phyloP scores from a whole-genome alignment of 2,888 invertebrate genomes.

The Campoletis raptor region DNA sequence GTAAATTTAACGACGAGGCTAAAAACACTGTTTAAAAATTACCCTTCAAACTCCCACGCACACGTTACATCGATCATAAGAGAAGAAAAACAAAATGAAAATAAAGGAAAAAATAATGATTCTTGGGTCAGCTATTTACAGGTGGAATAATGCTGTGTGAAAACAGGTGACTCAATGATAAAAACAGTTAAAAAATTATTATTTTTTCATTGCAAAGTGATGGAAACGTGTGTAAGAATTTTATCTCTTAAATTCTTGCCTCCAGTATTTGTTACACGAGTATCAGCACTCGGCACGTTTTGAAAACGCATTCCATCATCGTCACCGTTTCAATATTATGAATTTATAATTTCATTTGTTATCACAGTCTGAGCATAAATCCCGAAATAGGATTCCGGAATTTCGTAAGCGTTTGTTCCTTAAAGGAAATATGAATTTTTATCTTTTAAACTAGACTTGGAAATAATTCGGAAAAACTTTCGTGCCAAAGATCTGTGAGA shows the following conservation, averaged over 20 bases:
- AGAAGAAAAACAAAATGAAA: not conserved
- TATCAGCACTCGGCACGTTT: not conserved
- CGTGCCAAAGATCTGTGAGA: constrained; percentile 90
- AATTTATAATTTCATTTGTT: constrained; percentile 67
- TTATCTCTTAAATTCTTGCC: not conserved
- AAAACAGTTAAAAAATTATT: not conserved
- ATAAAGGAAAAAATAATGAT: not conserved
- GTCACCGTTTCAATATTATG: constrained; percentile 4
- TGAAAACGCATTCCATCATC: not conserved
- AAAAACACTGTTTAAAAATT: constrained; percentile 51
- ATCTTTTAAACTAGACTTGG: constrained; percentile 88
- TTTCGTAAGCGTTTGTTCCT: not conserved
- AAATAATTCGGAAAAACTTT: constrained; percentile 92
- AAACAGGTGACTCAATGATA: not conserved
- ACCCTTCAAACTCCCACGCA: constrained; percentile 14
- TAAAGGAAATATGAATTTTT: not conserved
- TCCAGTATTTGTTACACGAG: not conserved
- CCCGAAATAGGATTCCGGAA: constrained; percentile 30
- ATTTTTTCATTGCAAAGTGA: not conserved
- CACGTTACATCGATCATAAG: constrained; percentile 8
- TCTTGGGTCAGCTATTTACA: constrained; percentile 48
- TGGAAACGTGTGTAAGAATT: not conserved
- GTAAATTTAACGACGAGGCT: constrained; percentile 64
- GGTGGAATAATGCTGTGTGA: constrained; percentile 9
- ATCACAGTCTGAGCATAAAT: constrained; percentile 71